Percentiles rank a stretch among this genome's conserved stretches.
Conservation (phyloP, 2,113 vertebrate genomes). For the Gallinago undulata region DNA sequence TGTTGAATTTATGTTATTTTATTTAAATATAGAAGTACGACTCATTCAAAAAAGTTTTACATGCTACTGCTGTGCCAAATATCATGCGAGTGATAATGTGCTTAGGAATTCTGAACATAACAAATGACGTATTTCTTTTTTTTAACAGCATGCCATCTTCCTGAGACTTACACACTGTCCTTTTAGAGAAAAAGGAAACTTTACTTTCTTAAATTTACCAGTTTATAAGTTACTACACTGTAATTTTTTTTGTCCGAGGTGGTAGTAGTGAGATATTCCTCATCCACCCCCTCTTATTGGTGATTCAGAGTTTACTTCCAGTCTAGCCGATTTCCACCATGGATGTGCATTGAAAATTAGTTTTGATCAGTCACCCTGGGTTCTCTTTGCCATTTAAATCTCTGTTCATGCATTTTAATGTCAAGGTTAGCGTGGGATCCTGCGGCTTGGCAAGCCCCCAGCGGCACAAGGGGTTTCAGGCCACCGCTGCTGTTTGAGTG, state of each 20-base stretch:
- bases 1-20: not conserved
- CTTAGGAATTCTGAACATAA: not conserved
- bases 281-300: not conserved
- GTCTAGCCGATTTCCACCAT: not conserved
- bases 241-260: not conserved
- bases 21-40: not conserved
- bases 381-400: not conserved
- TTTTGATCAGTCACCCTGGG: not conserved
- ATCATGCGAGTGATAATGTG: not conserved
- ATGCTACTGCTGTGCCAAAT: not conserved
- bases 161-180: not conserved
- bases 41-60: not conserved
- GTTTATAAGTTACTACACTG: not conserved
- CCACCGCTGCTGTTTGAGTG: not conserved
- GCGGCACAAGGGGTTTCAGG: not conserved
- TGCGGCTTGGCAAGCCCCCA: not conserved
- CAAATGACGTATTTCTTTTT: not conserved
- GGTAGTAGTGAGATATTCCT: not conserved
- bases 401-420: not conserved
- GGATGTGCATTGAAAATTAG: not conserved
- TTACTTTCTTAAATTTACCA: not conserved
- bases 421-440: not conserved
- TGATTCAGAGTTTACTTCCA: not conserved
- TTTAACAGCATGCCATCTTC: not conserved
- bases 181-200: not conserved